Base-by-base conservation (phyloP, 2,888 invertebrate genomes). In the Ichneumoninae sp. region DNA sequence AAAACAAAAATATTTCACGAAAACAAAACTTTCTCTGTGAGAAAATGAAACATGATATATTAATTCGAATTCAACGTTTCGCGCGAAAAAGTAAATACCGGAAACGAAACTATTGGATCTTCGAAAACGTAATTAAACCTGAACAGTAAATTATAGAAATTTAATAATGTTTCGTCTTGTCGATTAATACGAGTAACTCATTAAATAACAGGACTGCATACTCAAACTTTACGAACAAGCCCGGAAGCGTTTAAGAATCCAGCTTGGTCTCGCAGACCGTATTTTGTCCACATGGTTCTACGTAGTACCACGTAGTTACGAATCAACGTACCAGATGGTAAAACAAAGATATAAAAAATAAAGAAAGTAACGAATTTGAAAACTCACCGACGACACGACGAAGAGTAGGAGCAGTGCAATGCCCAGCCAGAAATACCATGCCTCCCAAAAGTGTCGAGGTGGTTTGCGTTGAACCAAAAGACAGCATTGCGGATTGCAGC, bases 391-490 rank as follows among this genome's bases (percentile, higher is more conserved):
- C 44, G 90, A 91, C 26, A 92, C 85, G 57, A 92, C 83, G 85
- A 92, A 91, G 82, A 92, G 88, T 86, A 89, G 81, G 44, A 92
- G 88, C 33, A 92, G 89, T 16, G 90, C 92, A 84, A 92, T 80
- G 54, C 92, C 92, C 10, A 93, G 88, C 93, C 92, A 92, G 77
- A 92, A 92, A 87, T 93, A 93, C 92, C 93, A 93, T 50, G 91
- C 90, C 84, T 93, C 92, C 92, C 92, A 93, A 75, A 92, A 89
- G 77, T 92, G 92, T 75, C 91, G 91, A 22, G 91, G 89, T 75
- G 92, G 89, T 85, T 89, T 90, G 77, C 89, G 89, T 84, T 92
- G 92, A 26, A 93, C 87, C 66, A 92, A 74, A n/a, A 90, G 79
- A 73, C 92, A 93, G 81, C 92, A 92, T 88, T 92, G 92, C 10